Evolutionary conservation across 2,888 invertebrate genomes (phyloP).

Genomic region (Heliothis peltigera): DNA sequence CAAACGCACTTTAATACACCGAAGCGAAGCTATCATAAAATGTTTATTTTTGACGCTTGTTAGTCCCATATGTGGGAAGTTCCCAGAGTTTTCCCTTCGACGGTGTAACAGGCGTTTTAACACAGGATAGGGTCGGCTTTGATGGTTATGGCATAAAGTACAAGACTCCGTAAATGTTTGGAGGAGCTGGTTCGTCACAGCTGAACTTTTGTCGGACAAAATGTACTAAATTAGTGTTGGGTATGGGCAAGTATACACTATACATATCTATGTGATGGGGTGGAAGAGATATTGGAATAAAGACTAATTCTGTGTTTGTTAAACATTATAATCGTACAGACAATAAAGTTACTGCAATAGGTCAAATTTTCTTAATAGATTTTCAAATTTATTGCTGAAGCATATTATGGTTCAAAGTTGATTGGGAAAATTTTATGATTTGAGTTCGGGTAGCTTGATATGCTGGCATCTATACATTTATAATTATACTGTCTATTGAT

Average conservation of each 20-base stretch:
- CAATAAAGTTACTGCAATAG: too few relatives aligned
- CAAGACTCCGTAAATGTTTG: not conserved
- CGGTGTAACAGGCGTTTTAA: slow-evolving; percentile 44
- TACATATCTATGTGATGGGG: too few relatives aligned
- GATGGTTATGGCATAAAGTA: slow-evolving; percentile 40
- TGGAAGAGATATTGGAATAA: too few relatives aligned
- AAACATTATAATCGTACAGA: too few relatives aligned
- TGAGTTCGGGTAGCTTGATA: too few relatives aligned
- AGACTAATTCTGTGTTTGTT: too few relatives aligned
- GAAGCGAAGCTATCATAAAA: slow-evolving; percentile 62
- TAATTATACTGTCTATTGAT: too few relatives aligned
- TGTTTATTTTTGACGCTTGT: slow-evolving; percentile 60
- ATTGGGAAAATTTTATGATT: too few relatives aligned
- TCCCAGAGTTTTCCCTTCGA: slow-evolving; percentile 40
- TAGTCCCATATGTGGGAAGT: slow-evolving; percentile 50
- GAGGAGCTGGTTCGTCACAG: not conserved
- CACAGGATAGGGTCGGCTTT: slow-evolving; percentile 33
- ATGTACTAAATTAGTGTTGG: not conserved
- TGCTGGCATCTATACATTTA: too few relatives aligned
- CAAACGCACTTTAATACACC: slow-evolving; percentile 35
- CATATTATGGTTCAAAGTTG: too few relatives aligned
- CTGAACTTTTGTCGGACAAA: not conserved
- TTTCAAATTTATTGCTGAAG: too few relatives aligned
- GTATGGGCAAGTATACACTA: not conserved
- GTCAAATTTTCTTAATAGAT: too few relatives aligned